phyloP scores from a whole-genome alignment of 2,888 invertebrate genomes.

The Coleophora deauratella region DNA sequence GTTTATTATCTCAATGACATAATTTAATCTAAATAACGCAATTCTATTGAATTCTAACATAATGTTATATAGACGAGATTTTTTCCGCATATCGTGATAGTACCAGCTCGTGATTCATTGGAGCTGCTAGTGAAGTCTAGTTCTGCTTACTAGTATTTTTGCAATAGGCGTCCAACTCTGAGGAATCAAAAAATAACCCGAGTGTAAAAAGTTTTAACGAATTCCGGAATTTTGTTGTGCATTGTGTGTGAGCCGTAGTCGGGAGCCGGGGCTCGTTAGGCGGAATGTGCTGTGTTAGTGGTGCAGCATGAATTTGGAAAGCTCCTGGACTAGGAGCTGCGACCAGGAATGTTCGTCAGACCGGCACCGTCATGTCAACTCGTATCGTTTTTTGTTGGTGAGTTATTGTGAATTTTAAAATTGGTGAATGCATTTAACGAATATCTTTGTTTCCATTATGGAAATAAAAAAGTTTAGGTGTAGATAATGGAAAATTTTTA shows the following conservation, averaged over 20 bases:
- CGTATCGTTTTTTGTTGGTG: constrained; percentile 50
- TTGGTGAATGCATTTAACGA: no score
- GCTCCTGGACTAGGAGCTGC: constrained; percentile 11
- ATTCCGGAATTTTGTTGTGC: constrained; percentile 32
- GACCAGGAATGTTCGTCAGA: constrained; percentile 32
- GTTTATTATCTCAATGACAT: constrained; percentile 2
- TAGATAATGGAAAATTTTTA: no score
- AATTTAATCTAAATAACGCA: constrained; percentile 4
- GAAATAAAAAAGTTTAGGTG: no score
- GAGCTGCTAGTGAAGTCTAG: no score
- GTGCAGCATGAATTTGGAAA: no score
- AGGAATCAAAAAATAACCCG: constrained; percentile 10
- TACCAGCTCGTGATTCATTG: no score
- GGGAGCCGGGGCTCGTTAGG: constrained; percentile 19
- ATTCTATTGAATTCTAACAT: constrained; percentile 3
- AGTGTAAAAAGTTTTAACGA: constrained; percentile 29
- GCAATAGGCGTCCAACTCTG: constrained; percentile 1
- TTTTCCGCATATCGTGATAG: constrained; percentile 6
- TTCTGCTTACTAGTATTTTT: not conserved
- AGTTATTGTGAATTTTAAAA: constrained; percentile 22
- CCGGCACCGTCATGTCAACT: constrained; percentile 36
- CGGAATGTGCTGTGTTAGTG: constrained; percentile 3
- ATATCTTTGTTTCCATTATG: no score
- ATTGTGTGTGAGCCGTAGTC: constrained; percentile 40
- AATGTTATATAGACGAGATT: constrained; percentile 1